Evolutionary conservation across 2,113 vertebrate species (phyloP).

Genomic region (Dinomys branickii): DNA sequence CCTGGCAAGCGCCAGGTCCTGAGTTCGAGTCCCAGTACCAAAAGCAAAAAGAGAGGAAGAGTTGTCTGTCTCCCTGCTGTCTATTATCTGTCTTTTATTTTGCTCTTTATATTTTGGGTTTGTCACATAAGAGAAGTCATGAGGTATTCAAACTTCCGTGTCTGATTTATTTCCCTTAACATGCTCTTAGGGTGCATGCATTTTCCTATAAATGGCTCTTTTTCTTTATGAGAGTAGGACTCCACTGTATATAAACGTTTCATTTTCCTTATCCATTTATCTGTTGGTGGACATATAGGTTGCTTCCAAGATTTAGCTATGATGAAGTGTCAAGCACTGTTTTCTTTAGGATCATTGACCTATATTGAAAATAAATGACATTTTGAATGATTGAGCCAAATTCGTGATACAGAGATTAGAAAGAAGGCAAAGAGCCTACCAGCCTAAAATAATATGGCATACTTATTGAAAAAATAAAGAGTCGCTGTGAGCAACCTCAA

Average conservation of each 20-base stretch:
- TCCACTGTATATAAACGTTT: background rate
- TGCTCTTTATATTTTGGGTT: background rate
- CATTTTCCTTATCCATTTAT: background rate
- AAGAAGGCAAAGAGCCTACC: background rate
- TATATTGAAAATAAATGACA: conserved; percentile 6
- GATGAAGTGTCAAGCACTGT: background rate
- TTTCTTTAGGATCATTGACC: background rate
- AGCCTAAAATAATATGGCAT: background rate
- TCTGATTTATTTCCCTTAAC: background rate
- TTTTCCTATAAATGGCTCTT: background rate
- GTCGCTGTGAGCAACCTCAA: background rate
- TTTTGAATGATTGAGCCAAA: background rate
- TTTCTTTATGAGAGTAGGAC: background rate
- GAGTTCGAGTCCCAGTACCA: too few species aligned
- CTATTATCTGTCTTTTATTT: background rate
- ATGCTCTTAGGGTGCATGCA: background rate
- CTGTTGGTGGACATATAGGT: background rate
- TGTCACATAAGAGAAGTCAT: background rate
- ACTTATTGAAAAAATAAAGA: background rate
- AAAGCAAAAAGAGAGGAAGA: too few species aligned
- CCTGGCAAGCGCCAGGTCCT: too few species aligned
- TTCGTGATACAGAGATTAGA: background rate
- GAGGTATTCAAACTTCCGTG: background rate
- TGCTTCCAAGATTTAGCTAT: background rate
- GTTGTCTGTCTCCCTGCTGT: background rate